Evolutionary conservation across 2,113 vertebrate species (phyloP), one percentile per base, ranked within the genome.

Genomic region (Salminus brasiliensis): DNA sequence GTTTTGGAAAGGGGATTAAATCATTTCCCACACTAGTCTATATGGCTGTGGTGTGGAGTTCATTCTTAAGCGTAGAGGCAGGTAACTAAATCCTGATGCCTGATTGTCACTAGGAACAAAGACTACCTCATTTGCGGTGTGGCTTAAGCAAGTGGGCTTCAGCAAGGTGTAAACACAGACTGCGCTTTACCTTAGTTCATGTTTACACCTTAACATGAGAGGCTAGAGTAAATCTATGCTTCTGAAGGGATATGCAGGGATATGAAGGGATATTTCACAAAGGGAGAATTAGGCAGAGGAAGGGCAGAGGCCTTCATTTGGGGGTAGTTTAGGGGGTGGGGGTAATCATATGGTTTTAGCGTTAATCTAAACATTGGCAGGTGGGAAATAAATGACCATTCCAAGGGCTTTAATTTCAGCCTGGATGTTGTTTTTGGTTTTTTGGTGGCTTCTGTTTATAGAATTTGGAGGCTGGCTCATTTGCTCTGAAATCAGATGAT

Each of bases 71-170:
- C 87, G 77, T 75, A 75, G 85, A 23, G 84, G 78, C 81, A 82
- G 76, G 85, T 80, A 83, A 85, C 88, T 91, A 88, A 92, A 91
- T 89, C 88, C 87, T 74, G 84, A 88, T 90, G 10, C 74, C 84
- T 88, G n/a, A 90, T 93, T 93, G 92, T 93, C 83, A 87, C 62
- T 76, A 79, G 85, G 80, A 85, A 94, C 91, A 93, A 94, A 93
- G 86, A 85, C 79, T 60, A 85, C 84, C 86, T 85, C 86, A 85
- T 88, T 84, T 81, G 88, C 86, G 88, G 88, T 91, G 89, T 90
- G 90, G 92, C 89, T 90, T 83, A 85, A 82, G 85, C 90, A 90
- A 25, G 23, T 53, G 73, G 53, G 49, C 25, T 5, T 88, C 89
- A 89, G 77, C 80, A 86, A 90, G 89, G 90, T 93, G 90, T 91